Conservation (phyloP, 1,140 invertebrate genomes). For the Limonius californicus region DNA sequence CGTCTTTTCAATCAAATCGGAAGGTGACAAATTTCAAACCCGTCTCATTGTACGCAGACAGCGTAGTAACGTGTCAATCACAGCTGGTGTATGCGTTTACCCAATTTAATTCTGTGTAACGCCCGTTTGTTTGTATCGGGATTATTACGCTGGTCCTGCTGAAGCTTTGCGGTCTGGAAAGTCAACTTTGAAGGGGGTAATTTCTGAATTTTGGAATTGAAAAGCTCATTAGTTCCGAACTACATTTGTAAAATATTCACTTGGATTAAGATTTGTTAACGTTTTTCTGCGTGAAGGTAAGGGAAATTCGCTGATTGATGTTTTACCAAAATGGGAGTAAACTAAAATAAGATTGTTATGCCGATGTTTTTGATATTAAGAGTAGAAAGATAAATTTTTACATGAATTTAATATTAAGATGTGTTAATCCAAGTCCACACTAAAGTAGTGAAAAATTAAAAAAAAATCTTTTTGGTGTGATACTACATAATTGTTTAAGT, state of each 20-base stretch:
- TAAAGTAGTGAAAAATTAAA: too few species aligned
- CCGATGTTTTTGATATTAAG: too few species aligned
- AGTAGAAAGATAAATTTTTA: too few species aligned
- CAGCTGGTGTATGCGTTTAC: not conserved
- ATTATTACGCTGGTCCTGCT: not conserved
- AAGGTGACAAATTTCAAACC: conserved; percentile 17
- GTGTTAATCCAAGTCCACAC: too few species aligned
- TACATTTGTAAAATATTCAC: not conserved
- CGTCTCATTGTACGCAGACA: conserved; percentile 12
- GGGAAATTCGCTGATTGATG: too few species aligned
- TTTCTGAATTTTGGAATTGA: not conserved
- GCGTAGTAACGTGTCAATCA: conserved; percentile 20
- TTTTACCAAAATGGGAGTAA: too few species aligned
- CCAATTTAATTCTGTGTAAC: not conserved
- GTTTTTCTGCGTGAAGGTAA: too few species aligned
- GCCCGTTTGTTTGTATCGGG: not conserved
- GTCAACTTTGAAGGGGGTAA: not conserved
- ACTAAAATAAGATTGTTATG: too few species aligned
- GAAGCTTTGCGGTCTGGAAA: not conserved
- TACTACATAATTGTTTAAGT: too few species aligned
- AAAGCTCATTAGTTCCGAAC: not conserved
- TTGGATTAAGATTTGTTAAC: too few species aligned
- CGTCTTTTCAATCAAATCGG: not conserved
- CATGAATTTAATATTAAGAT: too few species aligned
- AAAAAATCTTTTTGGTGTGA: too few species aligned